Conservation (phyloP, 2,113 vertebrate species). For the Pteruthius melanotis region DNA sequence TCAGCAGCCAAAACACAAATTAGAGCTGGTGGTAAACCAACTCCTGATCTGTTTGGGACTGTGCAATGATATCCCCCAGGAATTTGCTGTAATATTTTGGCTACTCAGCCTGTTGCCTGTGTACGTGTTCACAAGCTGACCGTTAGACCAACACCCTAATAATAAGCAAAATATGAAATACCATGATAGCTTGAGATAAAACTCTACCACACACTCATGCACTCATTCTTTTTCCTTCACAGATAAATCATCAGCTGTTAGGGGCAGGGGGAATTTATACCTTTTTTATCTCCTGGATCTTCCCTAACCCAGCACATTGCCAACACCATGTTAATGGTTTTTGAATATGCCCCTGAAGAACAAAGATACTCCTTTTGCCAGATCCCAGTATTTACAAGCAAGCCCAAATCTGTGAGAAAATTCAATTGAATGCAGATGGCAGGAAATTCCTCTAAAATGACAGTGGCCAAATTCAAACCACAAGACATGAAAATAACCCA, state of each 20-base stretch:
- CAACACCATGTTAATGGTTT: slow-evolving; percentile 71
- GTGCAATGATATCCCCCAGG: background rate
- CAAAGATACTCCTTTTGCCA: slow-evolving; percentile 82
- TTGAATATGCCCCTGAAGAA: slow-evolving; percentile 79
- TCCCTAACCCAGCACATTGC: slow-evolving; percentile 48
- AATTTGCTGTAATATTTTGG: slow-evolving; percentile 11
- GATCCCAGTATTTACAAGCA: slow-evolving; percentile 94
- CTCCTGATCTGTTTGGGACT: slow-evolving; percentile 8
- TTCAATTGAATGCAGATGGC: slow-evolving; percentile 96
- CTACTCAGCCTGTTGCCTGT: background rate
- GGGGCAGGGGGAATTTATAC: slow-evolving; percentile 33
- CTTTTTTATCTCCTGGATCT: slow-evolving; percentile 63
- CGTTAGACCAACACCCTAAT: slow-evolving; percentile 16
- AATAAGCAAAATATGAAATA: slow-evolving; percentile 21
- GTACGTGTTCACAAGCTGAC: slow-evolving; percentile 1
- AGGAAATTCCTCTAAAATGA: slow-evolving; percentile 98
- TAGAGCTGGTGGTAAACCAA: slow-evolving; percentile 34
- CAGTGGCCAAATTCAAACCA: slow-evolving; percentile 92
- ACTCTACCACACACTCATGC: slow-evolving; percentile 5
- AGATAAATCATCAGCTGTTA: slow-evolving; percentile 44
- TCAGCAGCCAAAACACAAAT: slow-evolving; percentile 52
- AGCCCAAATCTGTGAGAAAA: slow-evolving; percentile 92
- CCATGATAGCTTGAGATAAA: slow-evolving; percentile 2
- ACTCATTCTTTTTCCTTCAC: background rate
- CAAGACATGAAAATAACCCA: slow-evolving; percentile 91